Conservation (phyloP, 2,888 invertebrate genomes). For the Imbricaverruca yamaguchii region DNA sequence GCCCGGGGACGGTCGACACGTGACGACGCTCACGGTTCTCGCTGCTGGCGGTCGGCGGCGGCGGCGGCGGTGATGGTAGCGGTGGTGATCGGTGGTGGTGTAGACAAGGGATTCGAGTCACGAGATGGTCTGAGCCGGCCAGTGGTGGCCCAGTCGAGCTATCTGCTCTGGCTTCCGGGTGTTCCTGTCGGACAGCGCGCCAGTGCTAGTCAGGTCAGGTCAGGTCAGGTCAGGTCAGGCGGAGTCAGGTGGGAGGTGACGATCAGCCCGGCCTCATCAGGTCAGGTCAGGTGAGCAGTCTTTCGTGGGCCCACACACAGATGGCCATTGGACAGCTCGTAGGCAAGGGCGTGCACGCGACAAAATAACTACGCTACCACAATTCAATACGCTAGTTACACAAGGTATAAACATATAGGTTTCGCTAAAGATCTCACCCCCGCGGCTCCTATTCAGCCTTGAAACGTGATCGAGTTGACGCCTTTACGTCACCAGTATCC, state of each 20-base stretch:
- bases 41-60: slow-evolving; percentile 41
- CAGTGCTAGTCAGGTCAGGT: neutral
- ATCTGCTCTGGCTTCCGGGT: neutral
- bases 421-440: too few species aligned
- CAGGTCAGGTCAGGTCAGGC: too few species aligned
- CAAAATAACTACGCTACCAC: too few species aligned
- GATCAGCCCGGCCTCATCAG: neutral
- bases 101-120: neutral
- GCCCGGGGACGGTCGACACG: neutral
- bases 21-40: neutral
- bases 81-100: neutral
- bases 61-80: neutral
- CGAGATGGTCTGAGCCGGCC: neutral
- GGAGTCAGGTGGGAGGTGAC: too few species aligned
- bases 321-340: too few species aligned
- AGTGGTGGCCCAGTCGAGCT: neutral
- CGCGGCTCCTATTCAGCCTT: too few species aligned
- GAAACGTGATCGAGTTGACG: too few species aligned
- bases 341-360: too few species aligned
- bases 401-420: too few species aligned
- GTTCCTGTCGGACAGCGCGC: neutral
- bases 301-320: too few species aligned
- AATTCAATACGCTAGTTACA: too few species aligned
- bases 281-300: neutral
- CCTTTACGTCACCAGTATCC: too few species aligned